Conservation (phyloP, 2,113 vertebrate species). For the Oryzias celebensis region DNA sequence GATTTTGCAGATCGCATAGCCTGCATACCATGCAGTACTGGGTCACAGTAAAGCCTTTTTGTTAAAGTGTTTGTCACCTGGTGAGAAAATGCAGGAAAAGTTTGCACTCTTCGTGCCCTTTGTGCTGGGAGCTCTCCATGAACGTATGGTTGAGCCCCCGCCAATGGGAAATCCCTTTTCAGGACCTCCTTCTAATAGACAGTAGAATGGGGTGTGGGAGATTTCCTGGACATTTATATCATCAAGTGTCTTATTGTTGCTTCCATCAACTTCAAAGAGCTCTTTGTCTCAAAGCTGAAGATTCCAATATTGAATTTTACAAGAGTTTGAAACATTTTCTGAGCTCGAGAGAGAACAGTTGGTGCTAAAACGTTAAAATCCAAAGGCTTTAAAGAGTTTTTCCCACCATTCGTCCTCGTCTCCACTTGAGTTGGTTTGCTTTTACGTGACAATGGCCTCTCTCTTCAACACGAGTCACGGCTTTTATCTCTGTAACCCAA, state of each 20-base stretch:
- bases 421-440: conserved; percentile 34
- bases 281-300: conserved; percentile 75
- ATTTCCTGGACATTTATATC: conserved; percentile 74
- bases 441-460: conserved; percentile 50
- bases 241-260: conserved; percentile 73
- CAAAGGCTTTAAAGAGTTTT: conserved; percentile 58
- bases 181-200: conserved; percentile 14
- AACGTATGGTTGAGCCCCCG: too few relatives aligned
- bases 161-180: conserved; percentile 1
- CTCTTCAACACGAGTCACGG: conserved; percentile 42
- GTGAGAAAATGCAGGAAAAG: conserved; percentile 13
- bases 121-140: conserved; percentile 10
- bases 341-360: conserved; percentile 39
- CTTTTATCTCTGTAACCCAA: conserved; percentile 76
- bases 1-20: conserved; percentile 69
- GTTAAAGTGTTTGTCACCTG: conserved; percentile 43
- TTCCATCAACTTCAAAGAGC: conserved; percentile 72
- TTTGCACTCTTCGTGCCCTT: conserved; percentile 10
- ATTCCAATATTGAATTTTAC: conserved; percentile 68
- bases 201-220: conserved; percentile 35
- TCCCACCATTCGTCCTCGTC: conserved; percentile 41
- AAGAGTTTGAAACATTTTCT: conserved; percentile 16
- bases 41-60: conserved; percentile 50
- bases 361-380: conserved; percentile 66
- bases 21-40: conserved; percentile 57